These are phyloP conservation scores for Sinonovacula constricta DNA, from an alignment of 1,140 invertebrate species.

Conservation along the genomic window DNA sequence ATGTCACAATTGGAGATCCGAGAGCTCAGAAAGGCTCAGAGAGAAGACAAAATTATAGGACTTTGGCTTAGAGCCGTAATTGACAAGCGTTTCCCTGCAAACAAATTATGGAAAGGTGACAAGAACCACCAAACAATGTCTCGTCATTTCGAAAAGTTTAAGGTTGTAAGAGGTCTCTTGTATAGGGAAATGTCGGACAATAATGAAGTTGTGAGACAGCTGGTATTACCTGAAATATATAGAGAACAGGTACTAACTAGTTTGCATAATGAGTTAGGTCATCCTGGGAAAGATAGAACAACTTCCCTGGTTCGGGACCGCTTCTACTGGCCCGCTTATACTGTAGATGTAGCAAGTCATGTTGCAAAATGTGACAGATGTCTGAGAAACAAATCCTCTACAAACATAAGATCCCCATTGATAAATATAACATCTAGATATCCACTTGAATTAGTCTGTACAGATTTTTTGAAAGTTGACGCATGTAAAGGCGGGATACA, in stretches of 20 bases:
- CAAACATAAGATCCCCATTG: not conserved
- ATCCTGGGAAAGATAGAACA: conserved; percentile 8
- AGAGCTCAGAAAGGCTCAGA: conserved; percentile 5
- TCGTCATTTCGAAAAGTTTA: conserved; percentile 19
- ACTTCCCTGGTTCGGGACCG: not conserved
- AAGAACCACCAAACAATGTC: conserved; percentile 4
- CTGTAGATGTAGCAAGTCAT: not conserved
- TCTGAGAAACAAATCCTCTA: not conserved
- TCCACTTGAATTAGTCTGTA: conserved; percentile 31
- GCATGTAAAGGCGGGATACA: not conserved
- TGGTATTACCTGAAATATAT: conserved; percentile 1
- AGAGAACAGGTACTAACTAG: not conserved
- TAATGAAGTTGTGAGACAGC: not conserved
- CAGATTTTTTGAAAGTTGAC: conserved; percentile 16
- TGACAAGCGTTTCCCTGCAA: conserved; percentile 9
- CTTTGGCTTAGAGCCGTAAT: conserved; percentile 1
- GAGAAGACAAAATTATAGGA: conserved; percentile 15
- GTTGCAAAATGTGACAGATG: conserved; percentile 7
- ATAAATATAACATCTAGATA: conserved; percentile 6
- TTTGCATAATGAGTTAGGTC: conserved; percentile 16
- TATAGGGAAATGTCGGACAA: conserved; percentile 1
- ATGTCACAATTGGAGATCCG: conserved; percentile 6
- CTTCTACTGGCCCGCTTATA: conserved; percentile 16
- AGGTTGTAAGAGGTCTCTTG: conserved; percentile 12
- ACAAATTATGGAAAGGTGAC: not conserved